Conservation (phyloP, 1,140 invertebrate genomes). For the Gonioctena quinquepunctata region DNA sequence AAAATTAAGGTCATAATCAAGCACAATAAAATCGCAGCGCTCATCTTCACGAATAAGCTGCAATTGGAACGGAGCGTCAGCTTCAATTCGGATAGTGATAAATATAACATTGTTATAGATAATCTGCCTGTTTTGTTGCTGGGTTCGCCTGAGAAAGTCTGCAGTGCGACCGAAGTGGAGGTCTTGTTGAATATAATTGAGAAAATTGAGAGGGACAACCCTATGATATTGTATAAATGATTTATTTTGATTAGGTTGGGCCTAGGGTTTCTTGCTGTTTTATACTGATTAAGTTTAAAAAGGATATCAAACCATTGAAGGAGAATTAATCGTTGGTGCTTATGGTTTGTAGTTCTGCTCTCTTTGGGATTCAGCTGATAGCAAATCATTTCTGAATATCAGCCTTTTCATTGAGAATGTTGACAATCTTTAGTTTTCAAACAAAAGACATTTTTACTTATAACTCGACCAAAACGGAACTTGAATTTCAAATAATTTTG, state of each 20-base stretch:
- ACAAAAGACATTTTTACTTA: no score
- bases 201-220: constrained; percentile 25
- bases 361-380: no score
- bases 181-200: constrained; percentile 32
- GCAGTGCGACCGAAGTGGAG: constrained; percentile 29
- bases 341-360: no score
- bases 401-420: no score
- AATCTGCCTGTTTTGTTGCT: constrained; percentile 32
- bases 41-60: constrained; percentile 35
- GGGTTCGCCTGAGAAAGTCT: constrained; percentile 23
- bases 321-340: no score
- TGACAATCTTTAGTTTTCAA: no score
- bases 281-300: no score
- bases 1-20: constrained; percentile 38
- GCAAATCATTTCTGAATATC: no score
- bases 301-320: no score
- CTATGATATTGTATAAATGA: constrained; percentile 35
- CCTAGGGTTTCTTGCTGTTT: not conserved
- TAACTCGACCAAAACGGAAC: no score
- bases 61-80: constrained; percentile 30
- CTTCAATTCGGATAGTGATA: constrained; percentile 31
- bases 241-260: not conserved
- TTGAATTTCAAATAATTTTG: no score
- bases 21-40: constrained; percentile 30
- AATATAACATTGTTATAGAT: constrained; percentile 29